Evolutionary conservation across 2,888 invertebrate species (phyloP), one percentile per base, ranked within the genome.

Genomic region (Micoletzkya japonica): DNA sequence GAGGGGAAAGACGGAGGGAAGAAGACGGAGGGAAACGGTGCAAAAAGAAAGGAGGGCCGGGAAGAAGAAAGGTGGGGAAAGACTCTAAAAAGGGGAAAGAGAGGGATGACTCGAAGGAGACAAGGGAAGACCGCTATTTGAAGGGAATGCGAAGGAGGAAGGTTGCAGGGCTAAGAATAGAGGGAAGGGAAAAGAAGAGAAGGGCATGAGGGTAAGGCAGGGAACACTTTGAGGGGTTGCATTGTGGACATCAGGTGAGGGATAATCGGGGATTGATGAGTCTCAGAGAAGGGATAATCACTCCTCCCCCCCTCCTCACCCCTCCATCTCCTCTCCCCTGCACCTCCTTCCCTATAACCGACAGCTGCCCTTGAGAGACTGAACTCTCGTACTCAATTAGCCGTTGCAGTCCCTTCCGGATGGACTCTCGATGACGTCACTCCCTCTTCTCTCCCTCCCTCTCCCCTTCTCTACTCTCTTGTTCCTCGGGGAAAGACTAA

Each of bases 181-280:
- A 61, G 61, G 50, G 50, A 26, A 6, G 49, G 14, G 49, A 20
- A 34, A 63, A n/a, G 34, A 34, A 39, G 39, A n/a, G n/a, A 39
- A 30, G 20, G 36, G 30, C 4, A 32, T 28, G 36, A 59, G 34
- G 30, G 39, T 37, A 26, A 28, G 26, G 39, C 10, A 54, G 10
- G 54, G 4, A 10, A 6, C 34, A 4, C 39, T 10, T 39, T 39
- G 7, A 17, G 39, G 39, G 7, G 2, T 17, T n/a, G 58, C 36
- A 14, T 26, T 26, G 32, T 14, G 4, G 20, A 14, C 57, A 58
- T 58, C 17, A 39, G 17, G 39, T 24, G 32, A 20, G 20, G 57
- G 17, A n/a, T 34, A 37, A 34, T 7, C 24, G 56, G 17, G 30
- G 56, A 36, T 24, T n/a, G 39, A 39, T n/a, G 26, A n/a, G n/a